Conservation (phyloP, 2,888 invertebrate species). For the Stomorhina lunata region DNA sequence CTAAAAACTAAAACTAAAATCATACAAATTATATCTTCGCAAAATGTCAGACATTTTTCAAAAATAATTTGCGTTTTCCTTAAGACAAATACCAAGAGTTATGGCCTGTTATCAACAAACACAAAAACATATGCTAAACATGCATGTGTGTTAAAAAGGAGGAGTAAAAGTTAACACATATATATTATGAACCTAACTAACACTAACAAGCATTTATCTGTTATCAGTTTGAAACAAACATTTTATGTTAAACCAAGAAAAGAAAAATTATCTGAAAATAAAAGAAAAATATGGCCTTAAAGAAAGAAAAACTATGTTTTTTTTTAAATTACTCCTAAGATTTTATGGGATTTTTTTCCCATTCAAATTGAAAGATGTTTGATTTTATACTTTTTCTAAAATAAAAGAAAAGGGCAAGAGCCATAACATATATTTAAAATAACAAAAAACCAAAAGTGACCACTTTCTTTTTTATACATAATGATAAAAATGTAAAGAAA, state of each 20-base stretch:
- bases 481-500: conserved; percentile 8
- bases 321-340: background rate
- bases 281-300: background rate
- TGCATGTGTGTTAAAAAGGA: background rate
- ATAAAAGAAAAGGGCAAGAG: background rate
- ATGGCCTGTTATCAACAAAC: background rate
- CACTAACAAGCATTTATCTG: conserved; percentile 47
- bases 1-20: background rate
- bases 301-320: background rate
- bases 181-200: conserved; percentile 20
- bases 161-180: no score
- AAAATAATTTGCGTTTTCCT: background rate
- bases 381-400: no score
- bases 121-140: background rate
- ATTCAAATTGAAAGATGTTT: no score
- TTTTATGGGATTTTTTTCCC: background rate
- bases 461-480: background rate
- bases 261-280: background rate
- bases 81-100: conserved; percentile 1
- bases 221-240: conserved; percentile 44
- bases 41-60: background rate
- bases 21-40: background rate
- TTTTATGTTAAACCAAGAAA: background rate
- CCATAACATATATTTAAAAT: background rate
- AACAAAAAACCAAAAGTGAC: background rate